A percentile compares a stretch with the other conserved stretches of the same genome.
Conservation (phyloP, 2,888 invertebrate genomes). For the Physocephala rufipes region DNA sequence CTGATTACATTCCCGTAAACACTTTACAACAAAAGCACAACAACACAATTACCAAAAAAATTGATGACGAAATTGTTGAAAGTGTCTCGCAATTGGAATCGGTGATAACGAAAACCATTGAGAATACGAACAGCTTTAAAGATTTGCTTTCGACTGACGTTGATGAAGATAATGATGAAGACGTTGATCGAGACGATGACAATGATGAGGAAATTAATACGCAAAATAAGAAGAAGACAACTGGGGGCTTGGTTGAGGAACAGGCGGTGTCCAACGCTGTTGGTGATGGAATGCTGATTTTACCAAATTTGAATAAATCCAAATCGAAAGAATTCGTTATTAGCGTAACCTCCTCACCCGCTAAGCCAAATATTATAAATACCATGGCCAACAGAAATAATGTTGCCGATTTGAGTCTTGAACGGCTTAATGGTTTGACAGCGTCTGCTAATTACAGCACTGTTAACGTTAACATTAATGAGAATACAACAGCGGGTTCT, state of each 20-base stretch:
- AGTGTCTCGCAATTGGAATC: slow-evolving; percentile 64
- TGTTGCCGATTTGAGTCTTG: not conserved
- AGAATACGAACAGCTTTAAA: slow-evolving; percentile 65
- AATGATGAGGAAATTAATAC: slow-evolving; percentile 28
- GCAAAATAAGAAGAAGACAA: not conserved
- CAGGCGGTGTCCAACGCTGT: slow-evolving; percentile 34
- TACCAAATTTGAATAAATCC: not conserved
- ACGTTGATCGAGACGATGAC: slow-evolving; percentile 35
- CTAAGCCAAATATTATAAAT: not conserved
- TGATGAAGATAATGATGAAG: slow-evolving; percentile 49
- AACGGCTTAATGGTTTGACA: slow-evolving; percentile 20
- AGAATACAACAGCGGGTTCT: slow-evolving; percentile 34
- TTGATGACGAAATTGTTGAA: slow-evolving; percentile 62
- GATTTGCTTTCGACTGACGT: slow-evolving; percentile 54
- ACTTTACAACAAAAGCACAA: slow-evolving; percentile 35
- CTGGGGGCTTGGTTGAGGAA: not conserved
- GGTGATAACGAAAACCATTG: slow-evolving; percentile 65
- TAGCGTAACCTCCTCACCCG: not conserved
- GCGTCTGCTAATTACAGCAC: slow-evolving; percentile 37
- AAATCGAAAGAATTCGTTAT: not conserved
- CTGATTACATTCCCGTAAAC: slow-evolving; percentile 48
- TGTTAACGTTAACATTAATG: slow-evolving; percentile 37
- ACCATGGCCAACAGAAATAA: not conserved
- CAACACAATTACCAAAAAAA: slow-evolving; percentile 36
- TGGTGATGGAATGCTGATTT: slow-evolving; percentile 8